These are phyloP conservation scores for Micromesistius poutassou DNA, from an alignment of 2,797 vertebrate species.

Conservation along the genomic window DNA sequence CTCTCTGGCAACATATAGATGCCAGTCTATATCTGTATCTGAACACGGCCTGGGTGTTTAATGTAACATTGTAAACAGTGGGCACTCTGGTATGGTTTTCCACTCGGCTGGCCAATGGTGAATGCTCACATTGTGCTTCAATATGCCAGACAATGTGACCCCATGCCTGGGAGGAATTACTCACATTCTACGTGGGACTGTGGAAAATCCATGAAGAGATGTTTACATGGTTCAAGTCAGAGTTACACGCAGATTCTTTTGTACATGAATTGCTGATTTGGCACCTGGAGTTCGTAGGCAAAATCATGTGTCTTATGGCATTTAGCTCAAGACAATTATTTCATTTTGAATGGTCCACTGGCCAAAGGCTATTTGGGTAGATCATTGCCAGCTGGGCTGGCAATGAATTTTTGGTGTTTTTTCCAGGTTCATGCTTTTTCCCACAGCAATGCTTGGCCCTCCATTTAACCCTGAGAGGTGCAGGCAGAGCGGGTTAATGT, in stretches of 20 bases:
- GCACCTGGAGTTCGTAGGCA: neutral
- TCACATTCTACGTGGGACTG: neutral
- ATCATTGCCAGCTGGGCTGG: slow-evolving; percentile 19
- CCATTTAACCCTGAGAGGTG: slow-evolving; percentile 42
- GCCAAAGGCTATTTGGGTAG: neutral
- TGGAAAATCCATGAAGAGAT: neutral
- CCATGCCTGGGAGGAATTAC: slow-evolving; percentile 1
- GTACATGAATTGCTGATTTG: neutral
- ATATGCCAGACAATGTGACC: slow-evolving; percentile 9
- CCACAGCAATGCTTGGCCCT: slow-evolving; percentile 18
- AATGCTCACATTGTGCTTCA: slow-evolving; percentile 11
- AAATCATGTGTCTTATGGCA: neutral
- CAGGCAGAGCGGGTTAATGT: slow-evolving; percentile 39
- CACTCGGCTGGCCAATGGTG: slow-evolving; percentile 7
- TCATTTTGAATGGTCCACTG: slow-evolving; percentile 2
- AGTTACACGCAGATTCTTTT: neutral
- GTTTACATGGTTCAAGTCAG: neutral
- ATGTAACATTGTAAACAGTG: slow-evolving; percentile 4
- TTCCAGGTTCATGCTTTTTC: slow-evolving; percentile 5
- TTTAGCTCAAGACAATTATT: slow-evolving; percentile 10
- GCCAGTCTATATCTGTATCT: neutral
- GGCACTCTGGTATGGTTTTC: slow-evolving; percentile 3
- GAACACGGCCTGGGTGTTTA: neutral
- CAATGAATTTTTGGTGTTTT: slow-evolving; percentile 13
- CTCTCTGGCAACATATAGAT: neutral